Conservation (phyloP, 2,888 invertebrate species). For the Muscina levida region DNA sequence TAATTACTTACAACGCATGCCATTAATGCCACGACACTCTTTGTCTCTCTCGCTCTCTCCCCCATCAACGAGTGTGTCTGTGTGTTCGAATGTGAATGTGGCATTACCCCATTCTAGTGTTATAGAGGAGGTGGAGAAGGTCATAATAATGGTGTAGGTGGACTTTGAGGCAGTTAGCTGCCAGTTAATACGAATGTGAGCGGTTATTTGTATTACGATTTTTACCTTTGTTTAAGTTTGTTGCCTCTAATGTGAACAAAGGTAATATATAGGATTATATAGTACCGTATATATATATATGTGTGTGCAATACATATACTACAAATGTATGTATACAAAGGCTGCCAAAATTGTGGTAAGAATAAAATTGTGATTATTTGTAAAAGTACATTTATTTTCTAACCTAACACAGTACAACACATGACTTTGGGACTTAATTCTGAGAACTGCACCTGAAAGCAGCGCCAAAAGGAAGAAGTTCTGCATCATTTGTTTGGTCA, state of each 20-base stretch:
- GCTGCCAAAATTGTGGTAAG: neutral
- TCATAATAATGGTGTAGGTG: neutral
- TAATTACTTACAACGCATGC: slow-evolving; percentile 46
- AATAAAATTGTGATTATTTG: too few relatives aligned
- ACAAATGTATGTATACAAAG: neutral
- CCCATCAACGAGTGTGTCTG: too few relatives aligned
- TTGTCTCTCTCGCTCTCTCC: too few relatives aligned
- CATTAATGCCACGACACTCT: slow-evolving; percentile 35
- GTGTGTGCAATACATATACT: neutral
- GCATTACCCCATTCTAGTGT: slow-evolving; percentile 2
- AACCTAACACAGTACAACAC: too few relatives aligned
- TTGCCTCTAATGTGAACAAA: slow-evolving; percentile 10
- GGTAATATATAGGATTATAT: neutral
- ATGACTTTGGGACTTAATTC: too few relatives aligned
- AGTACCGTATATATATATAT: neutral
- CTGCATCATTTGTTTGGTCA: too few relatives aligned
- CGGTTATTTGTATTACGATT: neutral
- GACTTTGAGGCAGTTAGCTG: neutral
- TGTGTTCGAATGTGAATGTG: too few relatives aligned
- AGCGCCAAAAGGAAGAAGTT: too few relatives aligned
- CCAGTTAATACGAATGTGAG: neutral
- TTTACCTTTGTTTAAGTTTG: slow-evolving; percentile 23
- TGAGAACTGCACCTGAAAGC: too few relatives aligned
- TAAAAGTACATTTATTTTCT: too few relatives aligned
- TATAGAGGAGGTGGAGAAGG: too few relatives aligned